These are phyloP conservation scores for Aplochiton taeniatus DNA, from an alignment of 2,797 vertebrate genomes.

Conservation along the genomic window DNA sequence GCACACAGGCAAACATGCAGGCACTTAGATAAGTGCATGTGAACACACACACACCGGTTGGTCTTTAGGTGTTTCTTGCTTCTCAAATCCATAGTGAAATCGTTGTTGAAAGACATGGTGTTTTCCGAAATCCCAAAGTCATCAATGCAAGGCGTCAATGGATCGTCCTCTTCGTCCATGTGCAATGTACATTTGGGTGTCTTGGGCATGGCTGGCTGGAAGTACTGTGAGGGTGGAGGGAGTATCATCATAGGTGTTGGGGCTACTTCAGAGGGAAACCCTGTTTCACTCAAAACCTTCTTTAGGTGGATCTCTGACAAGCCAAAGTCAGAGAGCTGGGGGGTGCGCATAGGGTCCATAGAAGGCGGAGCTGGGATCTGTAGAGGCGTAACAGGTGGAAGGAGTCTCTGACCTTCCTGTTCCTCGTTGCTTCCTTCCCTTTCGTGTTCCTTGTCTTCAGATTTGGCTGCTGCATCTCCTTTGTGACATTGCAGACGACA, in stretches of 20 bases:
- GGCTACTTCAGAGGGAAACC: slow-evolving; percentile 42
- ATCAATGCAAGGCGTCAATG: slow-evolving; percentile 80
- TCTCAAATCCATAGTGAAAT: slow-evolving; percentile 87
- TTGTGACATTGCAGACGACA: slow-evolving; percentile 27
- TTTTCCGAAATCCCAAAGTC: slow-evolving; percentile 86
- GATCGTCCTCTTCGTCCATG: slow-evolving; percentile 79
- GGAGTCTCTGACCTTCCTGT: slow-evolving; percentile 26
- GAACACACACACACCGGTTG: slow-evolving; percentile 57
- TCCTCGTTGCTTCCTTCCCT: slow-evolving; percentile 5
- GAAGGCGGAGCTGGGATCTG: slow-evolving; percentile 27
- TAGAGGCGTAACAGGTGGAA: background rate
- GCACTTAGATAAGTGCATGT: too few species aligned
- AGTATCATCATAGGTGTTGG: slow-evolving; percentile 51
- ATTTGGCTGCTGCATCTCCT: slow-evolving; percentile 19
- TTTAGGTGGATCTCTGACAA: slow-evolving; percentile 82
- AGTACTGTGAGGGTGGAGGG: slow-evolving; percentile 28
- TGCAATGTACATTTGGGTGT: slow-evolving; percentile 80
- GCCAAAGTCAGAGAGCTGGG: slow-evolving; percentile 89
- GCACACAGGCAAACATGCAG: background rate
- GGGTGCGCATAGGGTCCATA: slow-evolving; percentile 64
- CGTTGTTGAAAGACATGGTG: slow-evolving; percentile 85
- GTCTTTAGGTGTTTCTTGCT: slow-evolving; percentile 67
- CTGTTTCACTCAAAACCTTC: slow-evolving; percentile 48
- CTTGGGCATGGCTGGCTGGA: slow-evolving; percentile 51
- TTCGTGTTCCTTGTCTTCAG: slow-evolving; percentile 34